phyloP scores from a whole-genome alignment of 2,113 vertebrate species.

The Sinocyclocheilus rhinocerous region DNA sequence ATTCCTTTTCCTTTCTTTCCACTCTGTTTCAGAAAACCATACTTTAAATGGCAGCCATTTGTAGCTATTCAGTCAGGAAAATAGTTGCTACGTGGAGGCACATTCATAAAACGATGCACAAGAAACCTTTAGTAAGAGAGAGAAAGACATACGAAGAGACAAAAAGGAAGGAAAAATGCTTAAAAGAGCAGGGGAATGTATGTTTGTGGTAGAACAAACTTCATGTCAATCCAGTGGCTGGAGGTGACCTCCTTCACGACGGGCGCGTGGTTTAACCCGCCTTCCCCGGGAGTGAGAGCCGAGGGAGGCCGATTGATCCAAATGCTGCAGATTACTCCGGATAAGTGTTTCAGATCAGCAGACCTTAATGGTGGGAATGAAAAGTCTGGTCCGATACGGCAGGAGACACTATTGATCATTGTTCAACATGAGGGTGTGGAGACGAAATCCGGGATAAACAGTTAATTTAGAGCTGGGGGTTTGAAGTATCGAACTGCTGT shows the following conservation, averaged over 20 bases:
- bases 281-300: neutral
- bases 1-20: conserved; percentile 13
- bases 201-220: conserved; percentile 6
- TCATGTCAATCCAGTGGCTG: conserved; percentile 31
- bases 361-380: conserved; percentile 43
- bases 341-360: conserved; percentile 56
- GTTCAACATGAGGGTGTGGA: neutral
- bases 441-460: conserved; percentile 53
- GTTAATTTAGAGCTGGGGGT: conserved; percentile 55
- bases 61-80: conserved; percentile 42
- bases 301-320: conserved; percentile 53
- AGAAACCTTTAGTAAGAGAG: neutral
- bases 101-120: conserved; percentile 22
- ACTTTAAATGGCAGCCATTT: conserved; percentile 47
- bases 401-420: conserved; percentile 48
- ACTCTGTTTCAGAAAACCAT: conserved; percentile 40
- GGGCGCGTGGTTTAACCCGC: conserved; percentile 7
- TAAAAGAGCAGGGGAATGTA: neutral
- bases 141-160: neutral
- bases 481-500: conserved; percentile 42
- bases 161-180: neutral
- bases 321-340: conserved; percentile 57
- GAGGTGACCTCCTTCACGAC: conserved; percentile 33
- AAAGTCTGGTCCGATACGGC: conserved; percentile 40
- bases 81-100: conserved; percentile 17